Base-by-base conservation (phyloP, 2,888 invertebrate genomes). In the Watsonalla cultraria region DNA sequence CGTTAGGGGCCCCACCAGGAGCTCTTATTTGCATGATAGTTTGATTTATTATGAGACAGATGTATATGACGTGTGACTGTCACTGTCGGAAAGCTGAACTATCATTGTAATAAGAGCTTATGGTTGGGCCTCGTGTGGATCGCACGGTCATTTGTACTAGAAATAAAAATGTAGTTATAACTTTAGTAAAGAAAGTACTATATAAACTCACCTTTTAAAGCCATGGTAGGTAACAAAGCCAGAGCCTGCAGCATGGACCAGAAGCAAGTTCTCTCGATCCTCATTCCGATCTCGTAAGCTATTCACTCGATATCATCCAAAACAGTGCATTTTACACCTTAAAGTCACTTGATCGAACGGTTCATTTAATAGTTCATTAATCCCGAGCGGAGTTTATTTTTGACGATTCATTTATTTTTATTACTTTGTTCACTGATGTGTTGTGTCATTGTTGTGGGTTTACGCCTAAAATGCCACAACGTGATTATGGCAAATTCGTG, bases 161-260 rank as follows among this genome's bases (percentile, higher is more conserved):
- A n/a, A n/a, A n/a, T n/a, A n/a, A n/a, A n/a, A n/a, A n/a, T 24
- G 24, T 24, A 24, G 2, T 24, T 24, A 24, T 24, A 24, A 2
- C 24, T 24, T 24, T 24, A 24, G 24, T 24, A 24, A 24, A 24
- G n/a, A 24, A 24, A 24, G 1, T 24, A 24, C 8, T 11, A 42
- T 11, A 42, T 11, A 11, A 42, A 42, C 79, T 76, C 65, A 90
- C 90, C 90, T 83, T 86, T 89, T 45, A 87, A 70, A 55, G 90
- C 90, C 86, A 89, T 89, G 0, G 82, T 87, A 0, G 90, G 90
- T 59, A 90, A 66, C 59, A 90, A 71, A 54, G 84, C 84, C 63
- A 90, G 53, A 35, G 90, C 88, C 61, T 90, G 90, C 49, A 90
- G 82, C 82, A 90, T 79, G 52, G 85, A 82, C 87, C 85, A 87